Conservation (phyloP, 2,888 invertebrate species). For the Heliconius cydno region DNA sequence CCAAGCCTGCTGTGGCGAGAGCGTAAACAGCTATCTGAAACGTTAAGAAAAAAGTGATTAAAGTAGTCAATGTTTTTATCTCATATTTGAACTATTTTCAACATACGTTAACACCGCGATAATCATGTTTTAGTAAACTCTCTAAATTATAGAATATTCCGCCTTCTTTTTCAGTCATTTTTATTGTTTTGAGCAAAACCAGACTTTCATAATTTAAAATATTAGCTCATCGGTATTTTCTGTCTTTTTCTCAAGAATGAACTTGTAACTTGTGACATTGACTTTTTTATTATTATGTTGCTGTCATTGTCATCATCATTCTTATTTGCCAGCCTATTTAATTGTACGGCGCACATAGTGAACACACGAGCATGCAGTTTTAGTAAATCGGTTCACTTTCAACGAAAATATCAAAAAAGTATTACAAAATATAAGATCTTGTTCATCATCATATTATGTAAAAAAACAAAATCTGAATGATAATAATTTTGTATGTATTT, state of each 20-base stretch:
- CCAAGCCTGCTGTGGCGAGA: constrained; percentile 81
- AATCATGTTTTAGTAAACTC: constrained; percentile 72
- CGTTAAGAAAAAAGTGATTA: constrained; percentile 49
- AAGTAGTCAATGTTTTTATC: constrained; percentile 32
- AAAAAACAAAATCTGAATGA: too few relatives aligned
- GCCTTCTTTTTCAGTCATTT: constrained; percentile 68
- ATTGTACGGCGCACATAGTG: too few relatives aligned
- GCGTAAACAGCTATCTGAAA: constrained; percentile 84
- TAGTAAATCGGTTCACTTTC: background rate
- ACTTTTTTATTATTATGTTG: constrained; percentile 25
- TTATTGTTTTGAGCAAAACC: constrained; percentile 51
- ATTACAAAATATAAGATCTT: background rate
- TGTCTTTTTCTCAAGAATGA: constrained; percentile 33
- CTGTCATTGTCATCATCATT: background rate
- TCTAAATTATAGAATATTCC: constrained; percentile 66
- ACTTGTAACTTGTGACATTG: constrained; percentile 44
- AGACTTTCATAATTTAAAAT: constrained; percentile 63
- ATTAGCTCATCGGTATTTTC: constrained; percentile 72
- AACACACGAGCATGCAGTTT: too few relatives aligned
- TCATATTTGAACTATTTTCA: constrained; percentile 33
- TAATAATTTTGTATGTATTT: too few relatives aligned
- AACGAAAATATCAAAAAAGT: background rate
- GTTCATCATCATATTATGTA: background rate
- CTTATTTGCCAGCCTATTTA: background rate
- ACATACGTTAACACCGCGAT: constrained; percentile 78